Evolutionary conservation across 2,797 vertebrate genomes (phyloP).

Genomic region (Brachymystax lenok): DNA sequence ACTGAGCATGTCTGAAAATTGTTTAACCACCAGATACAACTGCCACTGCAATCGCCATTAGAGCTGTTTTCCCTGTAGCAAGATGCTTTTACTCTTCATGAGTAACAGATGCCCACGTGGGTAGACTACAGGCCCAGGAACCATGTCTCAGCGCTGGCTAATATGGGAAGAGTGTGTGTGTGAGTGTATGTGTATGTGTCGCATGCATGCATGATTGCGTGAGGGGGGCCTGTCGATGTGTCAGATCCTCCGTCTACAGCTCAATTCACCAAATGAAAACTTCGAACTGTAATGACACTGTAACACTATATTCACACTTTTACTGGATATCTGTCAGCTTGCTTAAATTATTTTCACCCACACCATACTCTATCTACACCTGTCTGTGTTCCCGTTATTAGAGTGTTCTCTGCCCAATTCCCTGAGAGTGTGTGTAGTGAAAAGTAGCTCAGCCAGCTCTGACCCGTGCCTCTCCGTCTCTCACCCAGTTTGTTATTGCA

Average conservation of each 20-base stretch:
- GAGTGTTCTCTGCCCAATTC: not conserved
- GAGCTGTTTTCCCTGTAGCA: conserved; percentile 37
- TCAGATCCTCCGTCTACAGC: conserved; percentile 1
- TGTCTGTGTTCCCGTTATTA: not conserved
- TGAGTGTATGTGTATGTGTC: too few relatives aligned
- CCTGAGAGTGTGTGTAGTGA: not conserved
- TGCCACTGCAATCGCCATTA: conserved; percentile 54
- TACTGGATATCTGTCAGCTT: conserved; percentile 45
- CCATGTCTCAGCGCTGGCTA: not conserved
- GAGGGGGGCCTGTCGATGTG: conserved; percentile 9
- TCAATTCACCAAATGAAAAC: conserved; percentile 46
- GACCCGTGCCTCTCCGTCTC: too few relatives aligned
- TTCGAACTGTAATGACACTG: conserved; percentile 49
- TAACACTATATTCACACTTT: conserved; percentile 58
- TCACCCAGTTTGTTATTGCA: not conserved
- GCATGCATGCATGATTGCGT: not conserved
- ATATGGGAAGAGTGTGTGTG: conserved; percentile 19
- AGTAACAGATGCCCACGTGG: conserved; percentile 40
- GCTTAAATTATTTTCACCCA: not conserved
- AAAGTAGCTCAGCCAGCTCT: not conserved
- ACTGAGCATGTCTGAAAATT: conserved; percentile 27
- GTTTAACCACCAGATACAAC: conserved; percentile 43
- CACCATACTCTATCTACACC: not conserved
- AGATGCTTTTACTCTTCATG: conserved; percentile 44
- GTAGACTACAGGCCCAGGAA: too few relatives aligned